Conservation (phyloP, 2,113 vertebrate species). For the Prionailurus bengalensis region DNA sequence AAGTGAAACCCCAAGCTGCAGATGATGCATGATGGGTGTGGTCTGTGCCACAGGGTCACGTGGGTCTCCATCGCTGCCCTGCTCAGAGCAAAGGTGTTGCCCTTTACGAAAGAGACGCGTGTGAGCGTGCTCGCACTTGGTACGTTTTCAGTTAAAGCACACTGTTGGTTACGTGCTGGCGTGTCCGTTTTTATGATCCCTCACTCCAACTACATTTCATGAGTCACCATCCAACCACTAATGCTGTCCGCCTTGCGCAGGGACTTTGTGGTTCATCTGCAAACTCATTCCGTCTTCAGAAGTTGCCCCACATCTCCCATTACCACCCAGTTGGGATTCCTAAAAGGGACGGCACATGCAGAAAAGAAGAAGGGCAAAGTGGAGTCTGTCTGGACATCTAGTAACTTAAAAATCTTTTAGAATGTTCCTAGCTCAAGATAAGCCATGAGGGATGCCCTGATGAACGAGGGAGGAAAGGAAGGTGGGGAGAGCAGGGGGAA, state of each 20-base stretch:
- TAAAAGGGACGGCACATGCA: background rate
- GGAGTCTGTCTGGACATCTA: background rate
- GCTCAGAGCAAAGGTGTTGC: background rate
- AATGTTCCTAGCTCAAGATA: background rate
- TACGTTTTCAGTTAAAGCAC: background rate
- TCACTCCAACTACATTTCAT: background rate
- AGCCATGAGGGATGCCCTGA: background rate
- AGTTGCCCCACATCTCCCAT: background rate
- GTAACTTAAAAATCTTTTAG: background rate
- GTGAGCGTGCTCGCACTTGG: rapidly evolving
- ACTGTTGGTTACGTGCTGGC: background rate
- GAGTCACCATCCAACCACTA: background rate
- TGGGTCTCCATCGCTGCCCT: background rate
- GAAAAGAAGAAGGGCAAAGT: background rate
- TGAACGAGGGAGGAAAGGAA: background rate
- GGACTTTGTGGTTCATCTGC: background rate
- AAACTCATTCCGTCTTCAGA: background rate
- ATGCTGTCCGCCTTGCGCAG: background rate
- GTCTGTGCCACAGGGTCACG: rapidly evolving
- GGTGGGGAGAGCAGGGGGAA: background rate
- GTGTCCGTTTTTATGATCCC: background rate
- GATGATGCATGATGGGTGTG: background rate
- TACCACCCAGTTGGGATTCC: background rate
- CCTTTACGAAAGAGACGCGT: background rate
- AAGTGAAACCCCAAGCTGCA: background rate